Evolutionary conservation across 2,113 vertebrate species (phyloP), one percentile per base, ranked within the genome.

Genomic region (Erinaceus europaeus): DNA sequence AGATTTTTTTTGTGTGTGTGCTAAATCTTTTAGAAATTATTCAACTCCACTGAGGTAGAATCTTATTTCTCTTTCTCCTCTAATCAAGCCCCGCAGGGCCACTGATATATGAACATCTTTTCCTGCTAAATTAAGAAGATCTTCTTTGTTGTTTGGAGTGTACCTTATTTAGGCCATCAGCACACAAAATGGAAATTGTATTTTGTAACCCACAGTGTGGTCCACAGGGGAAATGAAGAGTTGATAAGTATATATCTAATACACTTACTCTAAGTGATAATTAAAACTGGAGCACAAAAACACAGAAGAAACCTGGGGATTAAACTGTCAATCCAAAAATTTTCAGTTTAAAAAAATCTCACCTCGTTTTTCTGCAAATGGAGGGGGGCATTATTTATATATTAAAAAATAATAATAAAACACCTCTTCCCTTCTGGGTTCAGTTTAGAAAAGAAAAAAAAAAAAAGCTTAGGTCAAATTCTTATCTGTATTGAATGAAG

Each of bases 201-300:
- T 96, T 97, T 97, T 96, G 88, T 96, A 96, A 96, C 94, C 95
- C 93, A 96, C 96, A 94, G 95, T 91, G 96, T 94, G 89, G 95
- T 93, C 95, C 97, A 96, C 94, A 87, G 85, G 97, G 96, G 97
- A 98, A 97, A 97, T 92, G 95, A 94, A 92, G 86, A 94, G 95
- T 93, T 97, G 95, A 94, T 97, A 97, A 97, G 89, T 94, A 94
- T 96, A 92, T 95, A 97, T 95, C 95, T 94, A 94, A 91, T 96
- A 94, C 94, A 95, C 90, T 97, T 96, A 96, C 93, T 96, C 96
- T 90, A 97, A 97, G 95, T 96, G 97, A 98, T 98, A 98, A 98
- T 98, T 98, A 98, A 97, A 97, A 97, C 94, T 65, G 95, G 96
- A 97, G 93, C 93, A 92, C 92, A 84, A 96, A 96, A 97, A 96